These are phyloP conservation scores for Phaonia tiefii DNA, from an alignment of 2,888 invertebrate species.

Conservation along the genomic window DNA sequence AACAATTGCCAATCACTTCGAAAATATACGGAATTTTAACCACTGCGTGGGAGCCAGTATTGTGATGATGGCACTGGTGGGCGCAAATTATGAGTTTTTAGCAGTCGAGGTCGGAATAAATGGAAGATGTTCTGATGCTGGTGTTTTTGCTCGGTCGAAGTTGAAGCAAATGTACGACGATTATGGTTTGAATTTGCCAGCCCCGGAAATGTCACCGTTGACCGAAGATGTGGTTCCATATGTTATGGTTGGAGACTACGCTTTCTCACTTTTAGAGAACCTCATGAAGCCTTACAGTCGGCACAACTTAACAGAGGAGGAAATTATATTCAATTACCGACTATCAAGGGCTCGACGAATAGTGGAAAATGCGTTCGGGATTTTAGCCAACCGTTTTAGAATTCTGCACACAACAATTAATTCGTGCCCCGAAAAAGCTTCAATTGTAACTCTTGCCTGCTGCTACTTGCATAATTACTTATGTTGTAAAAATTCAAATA, in stretches of 20 bases:
- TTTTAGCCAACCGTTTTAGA: slow-evolving; percentile 1
- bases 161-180: slow-evolving; percentile 52
- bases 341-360: background rate
- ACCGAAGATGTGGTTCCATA: background rate
- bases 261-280: slow-evolving; percentile 49
- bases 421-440: background rate
- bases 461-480: background rate
- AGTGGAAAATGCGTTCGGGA: too few species aligned
- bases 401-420: background rate
- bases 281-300: too few species aligned
- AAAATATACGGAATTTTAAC: slow-evolving; percentile 53
- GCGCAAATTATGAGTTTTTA: slow-evolving; percentile 52
- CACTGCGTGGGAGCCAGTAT: slow-evolving; percentile 58
- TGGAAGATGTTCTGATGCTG: slow-evolving; percentile 62
- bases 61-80: slow-evolving; percentile 55
- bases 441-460: background rate
- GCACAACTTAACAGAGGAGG: slow-evolving; percentile 10
- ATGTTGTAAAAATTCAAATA: background rate
- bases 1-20: slow-evolving; percentile 40
- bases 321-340: slow-evolving; percentile 5
- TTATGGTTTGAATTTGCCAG: slow-evolving; percentile 49
- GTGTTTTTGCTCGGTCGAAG: slow-evolving; percentile 54
- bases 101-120: slow-evolving; percentile 55
- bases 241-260: slow-evolving; percentile 55
- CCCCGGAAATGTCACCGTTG: slow-evolving; percentile 35